These are phyloP conservation scores for Chloropsis cyanopogon DNA, from an alignment of 2,113 vertebrate species.

Conservation along the genomic window DNA sequence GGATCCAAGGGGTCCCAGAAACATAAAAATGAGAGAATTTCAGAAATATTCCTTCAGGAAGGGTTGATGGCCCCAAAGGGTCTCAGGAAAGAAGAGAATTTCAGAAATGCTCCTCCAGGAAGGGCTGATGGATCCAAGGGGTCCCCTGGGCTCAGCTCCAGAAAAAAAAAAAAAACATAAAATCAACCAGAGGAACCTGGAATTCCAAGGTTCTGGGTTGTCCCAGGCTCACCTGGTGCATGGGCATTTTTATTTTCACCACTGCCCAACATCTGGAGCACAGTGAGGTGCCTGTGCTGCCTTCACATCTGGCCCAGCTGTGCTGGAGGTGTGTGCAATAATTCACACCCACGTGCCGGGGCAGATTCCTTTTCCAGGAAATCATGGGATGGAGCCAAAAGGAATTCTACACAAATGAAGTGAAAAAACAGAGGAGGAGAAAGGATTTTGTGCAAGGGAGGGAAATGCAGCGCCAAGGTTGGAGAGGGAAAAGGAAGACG, in stretches of 20 bases:
- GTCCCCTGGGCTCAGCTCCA: not conserved
- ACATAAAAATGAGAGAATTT: rapidly evolving
- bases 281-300: rapidly evolving
- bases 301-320: not conserved
- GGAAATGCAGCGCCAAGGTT: not conserved
- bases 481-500: not conserved
- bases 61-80: rapidly evolving
- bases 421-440: not conserved
- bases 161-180: rapidly evolving
- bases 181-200: not conserved
- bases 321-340: not conserved
- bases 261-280: not conserved
- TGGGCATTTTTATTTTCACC: no score
- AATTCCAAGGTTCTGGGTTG: no score
- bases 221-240: not conserved
- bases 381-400: not conserved
- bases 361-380: not conserved
- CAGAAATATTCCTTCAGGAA: rapidly evolving
- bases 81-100: not conserved
- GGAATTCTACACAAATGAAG: not conserved
- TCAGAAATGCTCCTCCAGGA: not conserved
- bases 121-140: not conserved
- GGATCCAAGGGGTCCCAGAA: rapidly evolving
- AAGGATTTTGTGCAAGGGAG: not conserved
- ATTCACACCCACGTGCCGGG: rapidly evolving